Evolutionary conservation across 1,140 invertebrate species (phyloP).

Genomic region (Ectropis grisescens): DNA sequence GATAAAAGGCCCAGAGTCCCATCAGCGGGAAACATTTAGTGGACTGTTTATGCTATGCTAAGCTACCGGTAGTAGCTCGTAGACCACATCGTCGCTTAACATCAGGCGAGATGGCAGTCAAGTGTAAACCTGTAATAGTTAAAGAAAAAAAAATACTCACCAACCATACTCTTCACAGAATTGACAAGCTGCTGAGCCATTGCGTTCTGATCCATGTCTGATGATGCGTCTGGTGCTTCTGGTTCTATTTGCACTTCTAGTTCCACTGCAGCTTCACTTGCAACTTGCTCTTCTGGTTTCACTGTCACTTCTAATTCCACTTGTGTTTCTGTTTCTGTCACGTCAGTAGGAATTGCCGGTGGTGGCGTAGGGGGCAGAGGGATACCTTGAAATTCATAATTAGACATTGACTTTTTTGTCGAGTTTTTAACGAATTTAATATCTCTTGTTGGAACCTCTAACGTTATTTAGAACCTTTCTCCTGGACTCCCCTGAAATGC

Average conservation of each 20-base stretch:
- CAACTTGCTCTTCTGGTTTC: slow-evolving; percentile 22
- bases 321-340: slow-evolving; percentile 14
- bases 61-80: no score
- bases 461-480: slow-evolving; percentile 1
- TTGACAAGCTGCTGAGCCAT: slow-evolving; percentile 32
- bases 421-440: no score
- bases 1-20: no score
- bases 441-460: background rate
- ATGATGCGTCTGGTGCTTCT: slow-evolving; percentile 12
- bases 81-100: no score
- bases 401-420: no score
- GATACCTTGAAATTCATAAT: slow-evolving; percentile 28
- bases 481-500: no score
- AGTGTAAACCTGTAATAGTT: no score
- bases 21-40: no score
- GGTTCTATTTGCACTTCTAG: slow-evolving; percentile 6
- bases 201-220: slow-evolving; percentile 33
- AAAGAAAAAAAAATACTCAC: slow-evolving; percentile 36
- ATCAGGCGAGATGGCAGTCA: no score
- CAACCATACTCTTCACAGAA: slow-evolving; percentile 42
- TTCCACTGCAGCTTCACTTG: slow-evolving; percentile 22
- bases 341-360: slow-evolving; percentile 6
- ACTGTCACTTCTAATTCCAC: slow-evolving; percentile 33
- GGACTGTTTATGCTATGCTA: no score
- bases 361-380: slow-evolving; percentile 23